These are phyloP conservation scores for Phocoena phocoena DNA, from an alignment of 2,113 vertebrate genomes.

Conservation along the genomic window DNA sequence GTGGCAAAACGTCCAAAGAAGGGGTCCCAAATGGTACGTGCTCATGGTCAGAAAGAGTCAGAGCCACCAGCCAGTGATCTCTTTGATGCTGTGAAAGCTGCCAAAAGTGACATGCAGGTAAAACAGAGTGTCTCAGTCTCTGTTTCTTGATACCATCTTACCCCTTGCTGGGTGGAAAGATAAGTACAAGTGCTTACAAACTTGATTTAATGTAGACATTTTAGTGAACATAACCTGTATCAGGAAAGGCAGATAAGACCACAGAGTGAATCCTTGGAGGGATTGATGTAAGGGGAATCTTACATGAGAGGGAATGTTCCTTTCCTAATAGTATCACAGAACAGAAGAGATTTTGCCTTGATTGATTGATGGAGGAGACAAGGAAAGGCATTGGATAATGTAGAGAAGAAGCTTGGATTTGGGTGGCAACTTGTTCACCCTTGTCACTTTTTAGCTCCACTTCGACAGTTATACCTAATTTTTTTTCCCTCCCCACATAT, in stretches of 20 bases:
- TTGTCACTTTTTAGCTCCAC: not conserved
- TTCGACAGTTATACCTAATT: not conserved
- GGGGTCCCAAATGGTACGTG: constrained; percentile 57
- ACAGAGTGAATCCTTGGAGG: not conserved
- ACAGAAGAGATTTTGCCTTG: not conserved
- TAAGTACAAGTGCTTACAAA: constrained; percentile 1
- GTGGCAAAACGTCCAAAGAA: constrained; percentile 73
- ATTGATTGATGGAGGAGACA: not conserved
- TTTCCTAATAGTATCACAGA: constrained; percentile 7
- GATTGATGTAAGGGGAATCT: not conserved
- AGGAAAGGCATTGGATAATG: not conserved
- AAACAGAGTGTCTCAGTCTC: constrained; percentile 57
- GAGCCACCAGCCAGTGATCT: constrained; percentile 79
- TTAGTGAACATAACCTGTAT: not conserved
- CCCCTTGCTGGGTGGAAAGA: not conserved
- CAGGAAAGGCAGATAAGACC: not conserved
- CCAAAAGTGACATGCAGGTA: constrained; percentile 88
- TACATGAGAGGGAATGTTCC: not conserved
- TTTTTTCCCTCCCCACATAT: not conserved
- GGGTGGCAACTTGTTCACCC: not conserved
- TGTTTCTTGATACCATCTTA: not conserved
- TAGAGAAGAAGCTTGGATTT: not conserved
- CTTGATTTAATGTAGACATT: not conserved
- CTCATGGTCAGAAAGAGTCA: constrained; percentile 49
- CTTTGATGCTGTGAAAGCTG: constrained; percentile 87